Percentiles rank a stretch among this genome's conserved stretches.
Conservation (phyloP, 2,888 invertebrate species). For the Meganola albula region DNA sequence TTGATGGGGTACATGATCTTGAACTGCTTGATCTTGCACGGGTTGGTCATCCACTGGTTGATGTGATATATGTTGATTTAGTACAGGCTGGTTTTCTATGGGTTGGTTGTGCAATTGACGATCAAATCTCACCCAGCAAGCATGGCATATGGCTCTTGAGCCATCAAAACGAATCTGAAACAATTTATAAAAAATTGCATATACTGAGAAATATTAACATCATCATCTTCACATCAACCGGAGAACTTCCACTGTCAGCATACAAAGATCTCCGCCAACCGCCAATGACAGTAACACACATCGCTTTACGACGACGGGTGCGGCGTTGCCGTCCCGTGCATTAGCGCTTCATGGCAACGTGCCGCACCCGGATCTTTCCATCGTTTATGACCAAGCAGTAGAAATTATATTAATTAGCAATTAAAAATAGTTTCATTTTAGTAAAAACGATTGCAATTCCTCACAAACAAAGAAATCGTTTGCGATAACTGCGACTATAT, state of each 20-base stretch:
- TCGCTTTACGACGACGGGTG: background rate
- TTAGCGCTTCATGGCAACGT: background rate
- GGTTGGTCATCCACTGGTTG: conserved; percentile 9
- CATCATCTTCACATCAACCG: conserved; percentile 1
- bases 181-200: conserved; percentile 6
- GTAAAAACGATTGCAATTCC: background rate
- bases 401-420: background rate
- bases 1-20: conserved; percentile 2
- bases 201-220: background rate
- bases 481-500: background rate
- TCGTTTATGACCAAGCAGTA: background rate
- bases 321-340: background rate
- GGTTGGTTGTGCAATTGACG: conserved; percentile 7
- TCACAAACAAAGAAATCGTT: background rate
- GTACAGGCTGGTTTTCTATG: conserved; percentile 7
- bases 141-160: conserved; percentile 15
- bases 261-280: background rate
- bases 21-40: conserved; percentile 6
- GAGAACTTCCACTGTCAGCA: conserved; percentile 3
- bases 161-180: conserved; percentile 17
- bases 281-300: background rate
- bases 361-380: background rate
- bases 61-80: conserved; percentile 9
- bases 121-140: conserved; percentile 16
- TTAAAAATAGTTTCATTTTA: background rate